phyloP scores from a whole-genome alignment of 1,140 invertebrate species.

The Caenorhabditis brenneri region DNA sequence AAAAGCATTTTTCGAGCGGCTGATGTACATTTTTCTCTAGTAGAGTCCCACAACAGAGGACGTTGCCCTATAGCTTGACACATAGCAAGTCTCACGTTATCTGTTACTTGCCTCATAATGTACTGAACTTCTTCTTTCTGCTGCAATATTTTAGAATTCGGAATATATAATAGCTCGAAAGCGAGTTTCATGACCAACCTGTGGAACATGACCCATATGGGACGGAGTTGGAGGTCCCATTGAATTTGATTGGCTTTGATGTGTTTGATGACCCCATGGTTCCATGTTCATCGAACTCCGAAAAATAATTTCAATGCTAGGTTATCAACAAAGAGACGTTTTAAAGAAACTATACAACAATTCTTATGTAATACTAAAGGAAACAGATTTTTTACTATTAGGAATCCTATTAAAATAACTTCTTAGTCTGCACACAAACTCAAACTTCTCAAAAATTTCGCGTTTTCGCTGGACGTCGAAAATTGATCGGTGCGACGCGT shows the following conservation, averaged over 20 bases:
- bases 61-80: constrained; percentile 1
- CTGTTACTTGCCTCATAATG: constrained; percentile 9
- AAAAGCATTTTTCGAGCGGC: constrained; percentile 25
- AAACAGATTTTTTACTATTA: too few relatives aligned
- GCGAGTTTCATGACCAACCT: background rate
- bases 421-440: too few relatives aligned
- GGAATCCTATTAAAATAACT: too few relatives aligned
- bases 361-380: too few relatives aligned
- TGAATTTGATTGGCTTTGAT: constrained; percentile 12
- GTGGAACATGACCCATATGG: background rate
- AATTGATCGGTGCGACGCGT: constrained; percentile 34
- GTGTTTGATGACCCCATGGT: background rate
- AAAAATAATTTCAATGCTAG: too few relatives aligned
- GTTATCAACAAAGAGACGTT: too few relatives aligned
- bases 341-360: too few relatives aligned
- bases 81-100: constrained; percentile 29
- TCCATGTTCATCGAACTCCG: too few relatives aligned
- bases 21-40: constrained; percentile 18
- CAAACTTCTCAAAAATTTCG: too few relatives aligned
- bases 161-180: too few relatives aligned
- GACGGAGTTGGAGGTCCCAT: background rate
- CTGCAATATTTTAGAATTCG: too few relatives aligned
- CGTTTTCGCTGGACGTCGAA: background rate
- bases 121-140: constrained; percentile 11
- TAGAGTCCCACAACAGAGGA: constrained; percentile 20